Conservation (phyloP, 1,140 invertebrate species). For the Papilio polyxenes region DNA sequence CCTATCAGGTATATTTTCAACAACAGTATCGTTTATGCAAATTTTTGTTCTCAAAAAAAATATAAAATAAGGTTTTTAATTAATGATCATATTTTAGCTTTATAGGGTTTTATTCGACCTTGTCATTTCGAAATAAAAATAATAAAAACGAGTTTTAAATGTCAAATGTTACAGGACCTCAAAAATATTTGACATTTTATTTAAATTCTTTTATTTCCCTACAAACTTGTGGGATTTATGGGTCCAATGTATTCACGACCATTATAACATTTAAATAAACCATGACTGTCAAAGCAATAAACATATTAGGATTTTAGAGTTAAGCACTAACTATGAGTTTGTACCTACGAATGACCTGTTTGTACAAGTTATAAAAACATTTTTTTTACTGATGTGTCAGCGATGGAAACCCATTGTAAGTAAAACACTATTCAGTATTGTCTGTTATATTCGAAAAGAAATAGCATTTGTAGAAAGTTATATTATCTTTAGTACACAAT, state of each 20-base stretch:
- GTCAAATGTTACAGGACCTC: background rate
- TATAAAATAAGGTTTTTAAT: too few species aligned
- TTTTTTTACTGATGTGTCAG: too few species aligned
- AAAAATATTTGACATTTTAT: background rate
- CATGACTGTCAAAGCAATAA: too few species aligned
- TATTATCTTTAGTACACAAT: background rate
- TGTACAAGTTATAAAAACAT: too few species aligned
- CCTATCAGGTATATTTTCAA: too few species aligned
- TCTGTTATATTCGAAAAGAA: background rate
- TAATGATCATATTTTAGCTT: background rate
- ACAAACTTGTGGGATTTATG: background rate
- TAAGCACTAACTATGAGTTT: too few species aligned
- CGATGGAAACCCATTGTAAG: too few species aligned
- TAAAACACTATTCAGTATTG: background rate
- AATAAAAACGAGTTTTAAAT: background rate
- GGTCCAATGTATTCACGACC: background rate
- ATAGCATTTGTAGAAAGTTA: background rate
- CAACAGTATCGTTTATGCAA: too few species aligned
- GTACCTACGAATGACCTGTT: too few species aligned
- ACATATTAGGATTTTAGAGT: too few species aligned
- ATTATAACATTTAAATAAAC: too few species aligned
- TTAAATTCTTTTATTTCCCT: background rate
- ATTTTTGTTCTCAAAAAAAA: too few species aligned
- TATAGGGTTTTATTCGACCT: background rate
- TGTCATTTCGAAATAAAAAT: slow-evolving; percentile 1